Base-by-base conservation (phyloP, 2,888 invertebrate genomes). In the Caenorhabditis afra region DNA sequence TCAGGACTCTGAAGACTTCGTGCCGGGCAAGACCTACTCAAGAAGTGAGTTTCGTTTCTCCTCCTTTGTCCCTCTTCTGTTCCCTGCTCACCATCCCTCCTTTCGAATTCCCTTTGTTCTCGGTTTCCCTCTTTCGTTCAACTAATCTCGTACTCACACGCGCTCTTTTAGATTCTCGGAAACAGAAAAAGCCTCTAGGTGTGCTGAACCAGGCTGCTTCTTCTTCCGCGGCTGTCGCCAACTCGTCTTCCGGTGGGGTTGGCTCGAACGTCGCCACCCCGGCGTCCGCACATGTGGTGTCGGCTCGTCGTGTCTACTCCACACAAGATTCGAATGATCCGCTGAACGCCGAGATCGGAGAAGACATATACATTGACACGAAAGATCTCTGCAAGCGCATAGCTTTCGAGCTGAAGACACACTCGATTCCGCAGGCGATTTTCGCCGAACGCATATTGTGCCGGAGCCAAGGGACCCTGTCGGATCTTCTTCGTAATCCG, bases 391-490 rank as follows among this genome's bases (percentile, higher is more conserved):
- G 89, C 73, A 85, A 86, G 52, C 71, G 88, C 20, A 89, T 90
- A 23, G 90, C 90, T 3, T 89, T 88, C 62, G 90, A 90, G 57
- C 76, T 90, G 44, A 99, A 99, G 68, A 87, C 88, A 52, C 99
- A 99, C 92, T 97, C 97, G 92, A 99, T 99, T 91, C 99, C 99
- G 57, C 90, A 90, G 91, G 99, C 99, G 81, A 98, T 99, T 90
- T 90, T 90, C 57, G 90, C 90, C 45, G 90, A 90, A 61, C 59
- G 88, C 45, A 85, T 88, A 16, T 71, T 88, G 47, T 87, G 86
- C 79, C 86, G 90, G 23, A 88, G 88, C 77, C 90, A 90, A 64
- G 90, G 90, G 59, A 90, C 90, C 7, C 73, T 90, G 58, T 90
- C 90, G 0, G 90, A 90, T 67, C 71, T 90, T 45, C 80, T 90